Evolutionary conservation across 2,888 invertebrate species (phyloP), one percentile per base, ranked within the genome.

Genomic region (Calameuta pallipes): DNA sequence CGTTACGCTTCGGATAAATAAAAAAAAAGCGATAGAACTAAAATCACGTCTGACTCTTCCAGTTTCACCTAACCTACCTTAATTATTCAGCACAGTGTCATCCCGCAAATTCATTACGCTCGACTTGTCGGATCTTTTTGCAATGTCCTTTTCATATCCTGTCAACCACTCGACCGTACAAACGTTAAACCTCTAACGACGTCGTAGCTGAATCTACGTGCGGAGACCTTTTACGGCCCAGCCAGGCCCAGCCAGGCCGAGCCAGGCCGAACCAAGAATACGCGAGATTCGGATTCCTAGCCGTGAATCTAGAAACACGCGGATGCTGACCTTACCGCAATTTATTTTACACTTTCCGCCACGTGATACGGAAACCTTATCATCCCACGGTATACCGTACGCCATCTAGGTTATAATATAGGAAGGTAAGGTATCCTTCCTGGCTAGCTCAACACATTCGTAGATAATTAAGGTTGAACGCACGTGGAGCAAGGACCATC

Each of bases 1-100:
- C 76, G 76, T 56, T 73, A 36, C 71, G 69, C 34, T 73, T 35
- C 37, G 34, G 34, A 37, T 13, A 73, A 76, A 76, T 76, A 36
- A 41, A 76, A 76, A 36, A 33, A 76, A 73, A 73, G 73, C 56
- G 68, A 74, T 74, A 56, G 11, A 33, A 31, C 56, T 73, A 73
- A 76, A 76, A 35, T 76, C 34, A 70, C 76, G 71, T 71, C 33
- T 1, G 12, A 71, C 71, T 31, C 31, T 12, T 56, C 56, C 15
- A 23, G 23, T 9, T 56, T 23, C 56, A 9, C 9, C 56, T 56
- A 56, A 56, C 9, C 56, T 15, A 23, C 23, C 56, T 56, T 23
- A 56, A 56, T 56, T 56, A 56, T 56, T 56, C 56, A 9, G 9
- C 23, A 56, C 56, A 56, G 56, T 56, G 15, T 41, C 41, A 23